Evolutionary conservation across 2,888 invertebrate genomes (phyloP).

Genomic region (Bursaphelenchus okinawaensis): DNA sequence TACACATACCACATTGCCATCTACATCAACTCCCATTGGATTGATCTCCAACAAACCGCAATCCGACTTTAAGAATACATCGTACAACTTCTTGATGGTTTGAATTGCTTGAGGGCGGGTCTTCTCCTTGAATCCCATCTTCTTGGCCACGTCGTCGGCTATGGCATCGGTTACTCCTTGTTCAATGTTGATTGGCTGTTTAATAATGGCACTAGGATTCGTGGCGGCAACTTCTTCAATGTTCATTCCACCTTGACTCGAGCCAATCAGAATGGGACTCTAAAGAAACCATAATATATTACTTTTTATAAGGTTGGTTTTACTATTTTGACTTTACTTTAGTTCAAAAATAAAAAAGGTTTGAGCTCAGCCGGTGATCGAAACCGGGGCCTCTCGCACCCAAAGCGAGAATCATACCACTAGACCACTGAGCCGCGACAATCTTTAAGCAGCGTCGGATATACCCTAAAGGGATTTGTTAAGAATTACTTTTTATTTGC

Average conservation of each 20-base stretch:
- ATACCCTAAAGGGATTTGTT: too few relatives aligned
- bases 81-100: slow-evolving; percentile 63
- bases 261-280: slow-evolving; percentile 84
- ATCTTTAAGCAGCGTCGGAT: too few relatives aligned
- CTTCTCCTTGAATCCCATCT: slow-evolving; percentile 53
- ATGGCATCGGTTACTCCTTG: slow-evolving; percentile 46
- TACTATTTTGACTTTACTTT: too few relatives aligned
- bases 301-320: too few relatives aligned
- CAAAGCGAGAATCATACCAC: slow-evolving; percentile 56
- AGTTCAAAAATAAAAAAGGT: neutral
- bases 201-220: slow-evolving; percentile 78
- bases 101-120: slow-evolving; percentile 48
- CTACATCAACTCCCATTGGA: slow-evolving; percentile 82
- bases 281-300: neutral
- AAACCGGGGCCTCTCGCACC: slow-evolving; percentile 55
- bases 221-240: slow-evolving; percentile 86
- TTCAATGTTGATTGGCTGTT: slow-evolving; percentile 58
- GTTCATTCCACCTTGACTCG: slow-evolving; percentile 92
- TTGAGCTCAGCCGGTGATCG: slow-evolving; percentile 37
- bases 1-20: slow-evolving; percentile 78
- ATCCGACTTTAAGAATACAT: slow-evolving; percentile 82
- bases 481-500: too few relatives aligned
- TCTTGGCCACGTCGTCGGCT: slow-evolving; percentile 44
- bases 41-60: slow-evolving; percentile 96
- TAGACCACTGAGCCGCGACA: slow-evolving; percentile 33